Percentiles rank a stretch among this genome's conserved stretches.
These are phyloP conservation scores for Premnoplex brunnescens DNA, from an alignment of 2,797 vertebrate genomes.

Conservation along the genomic window DNA sequence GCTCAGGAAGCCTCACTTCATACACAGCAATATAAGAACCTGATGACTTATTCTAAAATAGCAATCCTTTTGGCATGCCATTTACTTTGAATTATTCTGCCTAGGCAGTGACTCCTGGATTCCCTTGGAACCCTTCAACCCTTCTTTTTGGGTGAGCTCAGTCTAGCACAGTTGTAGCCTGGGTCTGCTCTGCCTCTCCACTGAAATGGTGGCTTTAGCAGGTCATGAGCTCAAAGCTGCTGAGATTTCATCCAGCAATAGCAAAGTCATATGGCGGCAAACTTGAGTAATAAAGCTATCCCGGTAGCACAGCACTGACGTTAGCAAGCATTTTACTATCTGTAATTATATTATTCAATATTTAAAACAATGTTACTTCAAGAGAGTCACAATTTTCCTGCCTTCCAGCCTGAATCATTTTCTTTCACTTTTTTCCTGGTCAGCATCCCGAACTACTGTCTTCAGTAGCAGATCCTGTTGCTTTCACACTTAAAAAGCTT, in stretches of 20 bases:
- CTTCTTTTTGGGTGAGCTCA: background rate
- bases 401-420: background rate
- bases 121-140: background rate
- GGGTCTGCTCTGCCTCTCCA: background rate
- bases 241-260: background rate
- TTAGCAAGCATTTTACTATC: background rate
- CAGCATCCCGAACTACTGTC: background rate
- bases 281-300: background rate
- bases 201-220: background rate
- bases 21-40: background rate
- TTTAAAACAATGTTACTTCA: background rate
- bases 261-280: background rate
- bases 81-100: background rate
- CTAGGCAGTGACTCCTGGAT: background rate
- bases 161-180: background rate
- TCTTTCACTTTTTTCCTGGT: background rate
- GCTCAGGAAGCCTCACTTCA: background rate
- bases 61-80: background rate
- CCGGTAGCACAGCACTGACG: background rate
- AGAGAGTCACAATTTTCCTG: background rate
- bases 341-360: background rate
- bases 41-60: background rate
- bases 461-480: background rate
- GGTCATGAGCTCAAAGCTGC: background rate
- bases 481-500: constrained; percentile 5